phyloP scores from a whole-genome alignment of 2,797 vertebrate species.

The Falco peregrinus region DNA sequence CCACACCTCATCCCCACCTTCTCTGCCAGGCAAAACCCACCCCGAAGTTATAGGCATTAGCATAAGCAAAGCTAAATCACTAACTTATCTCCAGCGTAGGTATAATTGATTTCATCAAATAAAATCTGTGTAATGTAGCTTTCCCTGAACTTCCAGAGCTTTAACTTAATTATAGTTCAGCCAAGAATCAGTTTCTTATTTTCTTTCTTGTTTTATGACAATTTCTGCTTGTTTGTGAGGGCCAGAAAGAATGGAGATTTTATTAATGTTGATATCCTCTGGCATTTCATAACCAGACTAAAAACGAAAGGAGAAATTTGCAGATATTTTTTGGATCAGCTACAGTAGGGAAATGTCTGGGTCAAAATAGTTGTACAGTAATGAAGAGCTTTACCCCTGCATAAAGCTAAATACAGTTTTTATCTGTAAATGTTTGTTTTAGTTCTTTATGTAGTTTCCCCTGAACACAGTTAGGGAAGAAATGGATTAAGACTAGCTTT shows the following conservation, averaged over 20 bases:
- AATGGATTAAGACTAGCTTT: neutral
- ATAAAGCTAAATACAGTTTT: neutral
- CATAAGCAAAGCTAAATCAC: conserved; percentile 28
- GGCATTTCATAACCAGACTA: neutral
- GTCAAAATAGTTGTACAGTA: neutral
- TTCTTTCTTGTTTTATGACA: neutral
- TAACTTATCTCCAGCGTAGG: neutral
- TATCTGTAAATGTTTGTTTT: neutral
- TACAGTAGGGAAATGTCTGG: neutral
- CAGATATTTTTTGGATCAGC: neutral
- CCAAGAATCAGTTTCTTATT: neutral
- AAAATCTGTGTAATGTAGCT: neutral
- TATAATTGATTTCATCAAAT: conserved; percentile 25
- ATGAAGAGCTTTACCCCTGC: neutral
- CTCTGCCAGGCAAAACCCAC: neutral
- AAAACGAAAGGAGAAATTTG: neutral
- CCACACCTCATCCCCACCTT: neutral
- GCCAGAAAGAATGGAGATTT: neutral
- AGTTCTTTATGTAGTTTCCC: neutral
- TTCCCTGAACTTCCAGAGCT: no score
- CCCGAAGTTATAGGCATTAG: neutral
- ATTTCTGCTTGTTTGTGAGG: neutral
- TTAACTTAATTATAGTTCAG: neutral
- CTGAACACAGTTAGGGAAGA: neutral
- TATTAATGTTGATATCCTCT: neutral